phyloP scores from a whole-genome alignment of 2,113 vertebrate genomes.

The Myodes glareolus region DNA sequence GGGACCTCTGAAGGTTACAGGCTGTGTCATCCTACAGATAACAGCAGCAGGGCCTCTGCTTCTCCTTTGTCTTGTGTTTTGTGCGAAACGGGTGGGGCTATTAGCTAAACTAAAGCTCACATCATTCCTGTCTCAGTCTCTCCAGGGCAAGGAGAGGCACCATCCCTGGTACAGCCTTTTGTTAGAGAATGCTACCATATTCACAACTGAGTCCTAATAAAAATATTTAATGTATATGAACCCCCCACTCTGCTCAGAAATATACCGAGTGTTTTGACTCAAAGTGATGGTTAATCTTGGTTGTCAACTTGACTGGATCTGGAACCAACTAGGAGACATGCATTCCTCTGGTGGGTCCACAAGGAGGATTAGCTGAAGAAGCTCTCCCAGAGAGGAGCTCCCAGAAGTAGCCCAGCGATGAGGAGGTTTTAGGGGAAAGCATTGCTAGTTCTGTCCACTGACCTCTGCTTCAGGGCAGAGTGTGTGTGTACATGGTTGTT shows the following conservation, averaged over 20 bases:
- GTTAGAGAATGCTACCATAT: neutral
- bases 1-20: neutral
- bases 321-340: neutral
- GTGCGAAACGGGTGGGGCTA: neutral
- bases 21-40: neutral
- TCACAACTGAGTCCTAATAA: neutral
- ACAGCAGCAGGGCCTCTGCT: neutral
- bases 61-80: neutral
- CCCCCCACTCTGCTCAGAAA: neutral
- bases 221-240: neutral
- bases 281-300: neutral
- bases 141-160: neutral
- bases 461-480: neutral
- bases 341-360: neutral
- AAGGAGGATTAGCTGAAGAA: neutral
- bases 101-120: neutral
- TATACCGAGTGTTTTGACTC: neutral
- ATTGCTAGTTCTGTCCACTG: neutral
- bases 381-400: neutral
- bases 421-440: neutral
- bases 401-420: neutral
- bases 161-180: neutral
- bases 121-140: neutral
- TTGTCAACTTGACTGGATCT: neutral
- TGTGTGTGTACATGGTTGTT: too few relatives aligned